These are phyloP conservation scores for Coregonus ussuriensis DNA, from an alignment of 2,797 vertebrate genomes.

Conservation along the genomic window DNA sequence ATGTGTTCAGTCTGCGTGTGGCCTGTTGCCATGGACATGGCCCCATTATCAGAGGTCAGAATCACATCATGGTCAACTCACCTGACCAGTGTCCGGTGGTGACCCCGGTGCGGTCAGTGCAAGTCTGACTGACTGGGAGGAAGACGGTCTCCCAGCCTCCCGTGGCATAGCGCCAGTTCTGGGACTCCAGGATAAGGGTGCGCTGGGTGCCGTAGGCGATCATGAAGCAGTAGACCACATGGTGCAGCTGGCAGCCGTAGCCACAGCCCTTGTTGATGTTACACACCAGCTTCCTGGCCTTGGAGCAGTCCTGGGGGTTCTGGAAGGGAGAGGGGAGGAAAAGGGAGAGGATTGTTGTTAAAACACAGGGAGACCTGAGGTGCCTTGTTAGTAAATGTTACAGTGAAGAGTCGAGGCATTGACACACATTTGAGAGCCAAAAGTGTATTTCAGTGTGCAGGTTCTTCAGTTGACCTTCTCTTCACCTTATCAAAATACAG, in stretches of 20 bases:
- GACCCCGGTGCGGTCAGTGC: conserved; percentile 80
- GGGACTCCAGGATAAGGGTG: conserved; percentile 94
- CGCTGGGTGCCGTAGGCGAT: conserved; percentile 96
- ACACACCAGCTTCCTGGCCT: conserved; percentile 94
- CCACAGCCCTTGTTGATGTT: conserved; percentile 99
- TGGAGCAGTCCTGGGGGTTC: conserved; percentile 96
- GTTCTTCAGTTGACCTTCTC: not conserved
- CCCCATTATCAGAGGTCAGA: too few relatives aligned
- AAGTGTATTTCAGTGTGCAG: not conserved
- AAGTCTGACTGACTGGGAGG: conserved; percentile 78
- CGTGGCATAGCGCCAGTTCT: conserved; percentile 96
- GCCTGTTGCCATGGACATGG: too few relatives aligned
- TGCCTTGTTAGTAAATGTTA: not conserved
- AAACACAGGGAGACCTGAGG: not conserved
- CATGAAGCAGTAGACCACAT: conserved; percentile 99
- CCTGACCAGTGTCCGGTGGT: conserved; percentile 88
- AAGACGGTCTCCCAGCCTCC: conserved; percentile 97
- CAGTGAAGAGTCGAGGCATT: not conserved
- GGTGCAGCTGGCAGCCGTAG: conserved; percentile 97
- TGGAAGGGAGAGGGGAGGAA: conserved; percentile 46
- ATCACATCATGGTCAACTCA: not conserved
- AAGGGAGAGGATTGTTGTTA: not conserved
- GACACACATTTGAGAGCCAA: not conserved
- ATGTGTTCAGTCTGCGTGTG: too few relatives aligned
- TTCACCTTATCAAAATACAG: not conserved